Conservation (phyloP, 2,888 invertebrate species). For the Lithophane socia region DNA sequence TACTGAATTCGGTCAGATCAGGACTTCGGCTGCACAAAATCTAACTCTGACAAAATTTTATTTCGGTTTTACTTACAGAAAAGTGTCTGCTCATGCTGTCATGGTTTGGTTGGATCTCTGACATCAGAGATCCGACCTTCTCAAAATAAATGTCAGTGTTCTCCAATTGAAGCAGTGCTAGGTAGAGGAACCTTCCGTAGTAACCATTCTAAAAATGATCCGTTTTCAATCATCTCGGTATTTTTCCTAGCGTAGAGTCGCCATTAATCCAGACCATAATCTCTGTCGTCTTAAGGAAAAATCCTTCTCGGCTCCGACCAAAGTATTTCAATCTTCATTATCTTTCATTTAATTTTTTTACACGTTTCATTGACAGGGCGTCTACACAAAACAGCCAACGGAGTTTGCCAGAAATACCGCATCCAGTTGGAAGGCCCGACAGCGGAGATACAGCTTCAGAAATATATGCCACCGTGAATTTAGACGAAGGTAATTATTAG, state of each 20-base stretch:
- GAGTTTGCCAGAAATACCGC: conserved; percentile 95
- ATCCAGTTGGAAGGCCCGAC: conserved; percentile 92
- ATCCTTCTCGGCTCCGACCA: neutral
- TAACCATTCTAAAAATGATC: neutral
- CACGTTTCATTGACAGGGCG: conserved; percentile 76
- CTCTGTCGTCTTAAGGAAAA: conserved; percentile 24
- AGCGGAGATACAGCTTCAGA: conserved; percentile 95
- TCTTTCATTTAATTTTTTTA: conserved; percentile 15
- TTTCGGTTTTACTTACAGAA: neutral
- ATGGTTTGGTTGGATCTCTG: neutral
- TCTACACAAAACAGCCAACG: conserved; percentile 91
- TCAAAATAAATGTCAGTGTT: neutral
- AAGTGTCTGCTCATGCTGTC: neutral
- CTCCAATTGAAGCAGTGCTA: neutral
- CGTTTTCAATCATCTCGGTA: neutral
- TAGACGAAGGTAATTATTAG: conserved; percentile 82
- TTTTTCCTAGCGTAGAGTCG: neutral
- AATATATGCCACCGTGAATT: conserved; percentile 95
- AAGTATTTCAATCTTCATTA: neutral
- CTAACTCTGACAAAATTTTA: neutral
- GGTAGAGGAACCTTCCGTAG: neutral
- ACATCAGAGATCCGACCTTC: neutral
- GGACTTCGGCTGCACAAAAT: neutral
- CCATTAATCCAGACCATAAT: neutral
- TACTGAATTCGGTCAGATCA: neutral